Conservation (phyloP, 2,113 vertebrate genomes). For the Caranx melampygus region DNA sequence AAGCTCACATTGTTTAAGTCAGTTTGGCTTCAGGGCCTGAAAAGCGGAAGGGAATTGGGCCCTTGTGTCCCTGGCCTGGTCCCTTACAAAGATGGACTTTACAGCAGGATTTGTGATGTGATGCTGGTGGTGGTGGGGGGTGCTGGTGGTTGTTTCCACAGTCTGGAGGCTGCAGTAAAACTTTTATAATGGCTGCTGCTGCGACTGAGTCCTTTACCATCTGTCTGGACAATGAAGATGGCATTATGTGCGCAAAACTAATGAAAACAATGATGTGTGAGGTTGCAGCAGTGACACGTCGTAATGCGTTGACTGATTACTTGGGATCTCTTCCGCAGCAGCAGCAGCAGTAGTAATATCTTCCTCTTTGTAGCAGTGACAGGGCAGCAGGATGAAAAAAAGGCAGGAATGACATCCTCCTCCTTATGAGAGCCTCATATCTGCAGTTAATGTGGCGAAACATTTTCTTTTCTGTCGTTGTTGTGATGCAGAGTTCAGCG, state of each 20-base stretch:
- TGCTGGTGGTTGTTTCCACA: background rate
- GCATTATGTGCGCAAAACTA: constrained; percentile 52
- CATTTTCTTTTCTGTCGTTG: constrained; percentile 52
- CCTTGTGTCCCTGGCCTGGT: no score
- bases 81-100: background rate
- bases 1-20: no score
- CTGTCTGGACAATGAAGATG: constrained; percentile 49
- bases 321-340: constrained; percentile 51
- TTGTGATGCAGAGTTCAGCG: constrained; percentile 27
- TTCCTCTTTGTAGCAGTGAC: constrained; percentile 36
- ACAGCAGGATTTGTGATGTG: background rate
- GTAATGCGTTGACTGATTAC: constrained; percentile 63
- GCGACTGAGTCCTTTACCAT: constrained; percentile 50
- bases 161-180: constrained; percentile 40
- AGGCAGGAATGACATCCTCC: constrained; percentile 28
- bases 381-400: constrained; percentile 23
- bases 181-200: constrained; percentile 38
- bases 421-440: constrained; percentile 44
- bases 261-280: constrained; percentile 67
- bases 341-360: constrained; percentile 33
- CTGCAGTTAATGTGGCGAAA: constrained; percentile 65
- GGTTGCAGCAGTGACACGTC: constrained; percentile 39
- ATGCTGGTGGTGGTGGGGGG: background rate
- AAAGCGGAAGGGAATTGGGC: no score
- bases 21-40: no score